These are phyloP conservation scores for Oceanites oceanicus DNA, from an alignment of 2,113 vertebrate genomes.

Conservation along the genomic window DNA sequence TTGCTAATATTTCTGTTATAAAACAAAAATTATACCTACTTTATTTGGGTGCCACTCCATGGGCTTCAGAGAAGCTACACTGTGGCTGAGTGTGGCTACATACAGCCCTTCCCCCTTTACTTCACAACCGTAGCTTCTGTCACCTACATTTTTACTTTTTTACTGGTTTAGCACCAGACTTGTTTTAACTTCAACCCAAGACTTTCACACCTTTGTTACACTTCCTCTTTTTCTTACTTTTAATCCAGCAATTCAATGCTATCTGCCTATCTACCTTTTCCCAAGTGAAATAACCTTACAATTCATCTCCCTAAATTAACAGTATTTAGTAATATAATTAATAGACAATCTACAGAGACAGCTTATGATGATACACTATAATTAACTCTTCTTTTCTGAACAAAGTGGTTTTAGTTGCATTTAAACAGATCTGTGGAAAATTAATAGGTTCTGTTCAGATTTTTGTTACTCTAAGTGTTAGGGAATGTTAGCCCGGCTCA, in stretches of 20 bases:
- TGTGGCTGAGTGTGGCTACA: not conserved
- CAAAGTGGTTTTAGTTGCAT: not conserved
- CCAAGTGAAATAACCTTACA: not conserved
- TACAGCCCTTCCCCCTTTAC: not conserved
- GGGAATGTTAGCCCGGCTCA: not conserved
- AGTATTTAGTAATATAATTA: not conserved
- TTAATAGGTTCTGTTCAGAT: not conserved
- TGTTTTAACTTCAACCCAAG: not conserved
- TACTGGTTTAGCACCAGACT: not conserved
- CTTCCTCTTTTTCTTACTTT: not conserved
- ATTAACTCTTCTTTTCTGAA: not conserved
- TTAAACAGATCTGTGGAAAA: not conserved
- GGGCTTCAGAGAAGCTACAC: not conserved
- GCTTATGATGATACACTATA: not conserved
- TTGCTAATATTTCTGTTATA: not conserved
- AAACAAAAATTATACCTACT: not conserved
- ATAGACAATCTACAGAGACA: not conserved
- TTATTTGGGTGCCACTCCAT: not conserved
- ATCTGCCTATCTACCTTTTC: not conserved
- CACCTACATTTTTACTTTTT: not conserved
- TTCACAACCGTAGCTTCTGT: not conserved
- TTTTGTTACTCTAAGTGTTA: not conserved
- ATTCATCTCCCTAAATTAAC: not conserved
- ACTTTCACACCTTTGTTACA: not conserved
- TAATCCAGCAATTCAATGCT: not conserved